These are phyloP conservation scores for Drosophila nebulosa DNA, from an alignment of 1,140 invertebrate genomes.

Conservation along the genomic window DNA sequence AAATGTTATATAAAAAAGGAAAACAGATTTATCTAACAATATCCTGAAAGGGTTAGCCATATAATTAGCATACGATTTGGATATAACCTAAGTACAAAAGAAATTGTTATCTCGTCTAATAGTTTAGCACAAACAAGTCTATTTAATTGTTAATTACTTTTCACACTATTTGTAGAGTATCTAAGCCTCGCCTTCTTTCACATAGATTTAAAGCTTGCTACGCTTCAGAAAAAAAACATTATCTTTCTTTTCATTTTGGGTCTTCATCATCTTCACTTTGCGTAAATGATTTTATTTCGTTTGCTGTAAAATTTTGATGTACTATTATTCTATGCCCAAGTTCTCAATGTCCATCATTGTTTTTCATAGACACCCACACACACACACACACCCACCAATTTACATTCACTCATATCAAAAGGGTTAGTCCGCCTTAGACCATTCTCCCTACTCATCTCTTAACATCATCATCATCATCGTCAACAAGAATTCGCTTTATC, in stretches of 20 bases:
- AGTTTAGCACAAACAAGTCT: too few relatives aligned
- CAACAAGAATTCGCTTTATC: slow-evolving; percentile 34
- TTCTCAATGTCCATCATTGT: slow-evolving; percentile 68
- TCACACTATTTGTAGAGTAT: slow-evolving; percentile 12
- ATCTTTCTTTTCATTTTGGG: slow-evolving; percentile 66
- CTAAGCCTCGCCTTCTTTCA: neutral
- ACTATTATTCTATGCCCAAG: slow-evolving; percentile 74
- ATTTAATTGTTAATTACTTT: neutral
- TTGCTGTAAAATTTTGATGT: slow-evolving; percentile 72
- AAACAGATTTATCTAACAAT: too few relatives aligned
- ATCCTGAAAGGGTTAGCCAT: too few relatives aligned
- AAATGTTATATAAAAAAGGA: neutral
- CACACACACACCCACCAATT: neutral
- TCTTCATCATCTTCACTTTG: slow-evolving; percentile 52
- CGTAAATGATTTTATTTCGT: slow-evolving; percentile 75
- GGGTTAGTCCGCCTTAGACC: slow-evolving; percentile 26
- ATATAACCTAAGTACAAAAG: too few relatives aligned
- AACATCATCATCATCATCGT: slow-evolving; percentile 17
- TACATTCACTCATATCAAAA: slow-evolving; percentile 20
- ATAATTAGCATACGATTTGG: too few relatives aligned
- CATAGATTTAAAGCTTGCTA: slow-evolving; percentile 21
- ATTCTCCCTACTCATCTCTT: slow-evolving; percentile 17
- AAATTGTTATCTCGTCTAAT: too few relatives aligned
- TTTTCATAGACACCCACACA: slow-evolving; percentile 62
- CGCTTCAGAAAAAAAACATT: slow-evolving; percentile 18